Conservation (phyloP, 2,797 vertebrate species). For the Rhabdomys pumilio region DNA sequence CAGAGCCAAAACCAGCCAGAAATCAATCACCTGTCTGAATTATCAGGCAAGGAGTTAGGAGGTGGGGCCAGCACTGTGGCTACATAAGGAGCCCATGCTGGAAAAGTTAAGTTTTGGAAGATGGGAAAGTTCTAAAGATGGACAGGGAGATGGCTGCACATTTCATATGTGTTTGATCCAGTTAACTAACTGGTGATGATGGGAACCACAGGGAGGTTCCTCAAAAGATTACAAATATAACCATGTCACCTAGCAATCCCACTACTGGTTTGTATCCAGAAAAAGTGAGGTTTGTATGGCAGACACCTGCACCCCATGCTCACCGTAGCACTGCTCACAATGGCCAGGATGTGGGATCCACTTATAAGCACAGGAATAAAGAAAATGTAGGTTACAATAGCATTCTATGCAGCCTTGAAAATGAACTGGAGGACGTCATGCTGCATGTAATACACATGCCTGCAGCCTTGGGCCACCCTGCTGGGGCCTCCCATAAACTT, state of each 20-base stretch:
- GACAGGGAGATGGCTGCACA: neutral
- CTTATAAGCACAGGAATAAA: too few relatives aligned
- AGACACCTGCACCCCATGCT: neutral
- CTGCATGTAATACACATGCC: neutral
- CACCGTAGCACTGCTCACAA: neutral
- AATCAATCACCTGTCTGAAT: neutral
- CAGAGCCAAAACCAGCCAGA: neutral
- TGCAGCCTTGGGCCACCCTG: neutral
- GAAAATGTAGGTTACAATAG: neutral
- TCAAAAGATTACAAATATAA: neutral
- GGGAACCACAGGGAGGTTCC: neutral
- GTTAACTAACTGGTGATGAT: neutral
- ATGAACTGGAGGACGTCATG: neutral
- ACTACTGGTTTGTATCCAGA: neutral
- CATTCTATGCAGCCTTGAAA: neutral
- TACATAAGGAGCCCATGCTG: neutral
- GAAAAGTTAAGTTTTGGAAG: neutral
- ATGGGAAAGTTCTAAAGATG: neutral
- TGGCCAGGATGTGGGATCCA: neutral
- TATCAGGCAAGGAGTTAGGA: neutral
- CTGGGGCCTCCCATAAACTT: neutral
- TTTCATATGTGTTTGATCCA: too few relatives aligned
- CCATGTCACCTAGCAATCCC: neutral
- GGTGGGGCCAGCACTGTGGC: too few relatives aligned
- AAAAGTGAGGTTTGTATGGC: neutral